Percentiles rank a stretch among this genome's conserved stretches.
phyloP scores from a whole-genome alignment of 2,113 vertebrate species.

The Oncorhynchus nerka region DNA sequence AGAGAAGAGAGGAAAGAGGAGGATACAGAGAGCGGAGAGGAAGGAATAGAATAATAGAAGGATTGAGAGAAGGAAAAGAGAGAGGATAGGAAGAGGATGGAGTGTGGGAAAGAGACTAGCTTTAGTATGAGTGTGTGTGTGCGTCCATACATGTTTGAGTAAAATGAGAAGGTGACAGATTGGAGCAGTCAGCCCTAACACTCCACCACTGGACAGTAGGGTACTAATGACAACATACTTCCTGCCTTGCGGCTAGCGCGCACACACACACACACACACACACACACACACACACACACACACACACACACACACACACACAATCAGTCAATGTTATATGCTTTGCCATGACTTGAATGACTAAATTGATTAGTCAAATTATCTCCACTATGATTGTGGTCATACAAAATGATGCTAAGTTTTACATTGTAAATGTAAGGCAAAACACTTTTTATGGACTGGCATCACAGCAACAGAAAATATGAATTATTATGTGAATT shows the following conservation, averaged over 20 bases:
- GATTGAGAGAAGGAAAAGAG: neutral
- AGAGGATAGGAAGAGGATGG: neutral
- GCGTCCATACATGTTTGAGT: too few species aligned
- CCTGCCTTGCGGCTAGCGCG: neutral
- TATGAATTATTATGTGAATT: too few species aligned
- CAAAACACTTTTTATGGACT: too few species aligned
- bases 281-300: neutral
- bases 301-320: conserved; percentile 2
- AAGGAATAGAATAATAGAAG: too few species aligned
- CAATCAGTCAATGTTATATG: too few species aligned
- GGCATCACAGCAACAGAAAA: too few species aligned
- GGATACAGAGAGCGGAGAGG: neutral
- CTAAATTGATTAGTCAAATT: too few species aligned
- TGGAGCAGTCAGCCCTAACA: neutral
- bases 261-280: neutral
- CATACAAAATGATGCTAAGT: too few species aligned
- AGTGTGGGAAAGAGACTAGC: neutral
- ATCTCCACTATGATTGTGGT: too few species aligned
- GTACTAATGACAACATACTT: neutral
- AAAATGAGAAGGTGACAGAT: neutral
- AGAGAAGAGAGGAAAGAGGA: neutral
- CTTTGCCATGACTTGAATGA: too few species aligned
- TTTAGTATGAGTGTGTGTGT: too few species aligned
- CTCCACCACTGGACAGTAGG: neutral
- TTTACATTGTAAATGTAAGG: too few species aligned